Evolutionary conservation across 2,888 invertebrate species (phyloP), one percentile per base, ranked within the genome.

Genomic region (Bombylius major): DNA sequence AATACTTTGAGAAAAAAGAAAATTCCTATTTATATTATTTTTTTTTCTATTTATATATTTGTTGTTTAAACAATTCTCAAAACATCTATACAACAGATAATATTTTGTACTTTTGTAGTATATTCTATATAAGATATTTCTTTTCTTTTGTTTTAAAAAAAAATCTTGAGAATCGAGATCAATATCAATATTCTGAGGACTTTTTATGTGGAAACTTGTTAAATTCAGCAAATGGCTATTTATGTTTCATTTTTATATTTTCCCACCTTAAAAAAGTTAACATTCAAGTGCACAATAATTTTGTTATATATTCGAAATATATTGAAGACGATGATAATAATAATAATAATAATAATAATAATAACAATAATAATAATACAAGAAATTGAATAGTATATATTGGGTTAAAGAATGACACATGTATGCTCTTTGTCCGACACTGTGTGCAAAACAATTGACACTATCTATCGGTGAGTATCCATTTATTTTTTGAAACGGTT

Each of bases 391-490:
- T 23, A 23, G 23, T 23, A 23, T 23, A 23, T 23, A 23, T 23
- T 23, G 23, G 23, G 23, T 23, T 23, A 23, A 23, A 63, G 70
- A 67, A 63, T 72, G 72, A 72, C 73, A 72, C 67, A 70, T 72
- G 73, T 72, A 72, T 72, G 69, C 70, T 68, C 65, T 67, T 65
- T 66, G 67, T 71, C 69, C 70, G 71, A 72, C 70, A 70, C 66
- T 67, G 62, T 66, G 60, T 57, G 60, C 57, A 59, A 59, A 62
- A 61, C 67, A 63, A 63, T 63, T 61, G 63, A 42, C 39, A 42
- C 50, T 42, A 42, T 42, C 39, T 42, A 42, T 42, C 39, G 39
- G 39, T 11, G 23, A 23, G 39, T 42, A 42, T 42, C 39, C 39
- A 42, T 42, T 42, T 42, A 42, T 42, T 42, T 42, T 42, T 42